A percentile compares a stretch with the other conserved stretches of the same genome.
Conservation (phyloP, 2,888 invertebrate genomes). For the Drosophila fungiperda region DNA sequence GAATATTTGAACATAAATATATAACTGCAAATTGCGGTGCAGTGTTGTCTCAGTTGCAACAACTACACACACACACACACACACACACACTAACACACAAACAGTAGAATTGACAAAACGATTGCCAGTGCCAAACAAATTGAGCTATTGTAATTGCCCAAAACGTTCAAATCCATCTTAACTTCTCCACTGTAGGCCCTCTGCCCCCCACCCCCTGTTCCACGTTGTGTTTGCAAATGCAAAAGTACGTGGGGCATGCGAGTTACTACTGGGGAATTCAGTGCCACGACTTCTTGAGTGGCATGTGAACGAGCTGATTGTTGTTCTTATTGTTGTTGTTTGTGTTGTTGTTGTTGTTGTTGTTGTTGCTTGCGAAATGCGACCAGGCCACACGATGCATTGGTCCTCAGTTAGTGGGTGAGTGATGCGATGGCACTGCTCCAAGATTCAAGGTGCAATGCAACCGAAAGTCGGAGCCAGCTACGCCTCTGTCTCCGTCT, state of each 20-base stretch:
- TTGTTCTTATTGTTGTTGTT: slow-evolving; percentile 36
- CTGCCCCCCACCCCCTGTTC: not conserved
- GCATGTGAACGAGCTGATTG: slow-evolving; percentile 72
- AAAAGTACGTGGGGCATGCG: slow-evolving; percentile 65
- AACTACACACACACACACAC: slow-evolving; percentile 13
- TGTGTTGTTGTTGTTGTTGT: slow-evolving; percentile 17
- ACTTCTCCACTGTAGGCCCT: slow-evolving; percentile 16
- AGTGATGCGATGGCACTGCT: slow-evolving; percentile 69
- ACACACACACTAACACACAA: slow-evolving; percentile 3
- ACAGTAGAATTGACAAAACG: slow-evolving; percentile 69
- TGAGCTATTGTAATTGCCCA: slow-evolving; percentile 80
- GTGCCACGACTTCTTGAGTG: slow-evolving; percentile 79
- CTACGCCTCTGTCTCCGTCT: slow-evolving; percentile 47
- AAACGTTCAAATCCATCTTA: slow-evolving; percentile 78
- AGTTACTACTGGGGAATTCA: slow-evolving; percentile 58
- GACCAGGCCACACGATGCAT: slow-evolving; percentile 64
- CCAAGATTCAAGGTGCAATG: slow-evolving; percentile 72
- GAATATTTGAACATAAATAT: slow-evolving; percentile 42
- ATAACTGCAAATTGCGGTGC: slow-evolving; percentile 39
- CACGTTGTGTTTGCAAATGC: slow-evolving; percentile 10
- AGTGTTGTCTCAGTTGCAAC: slow-evolving; percentile 5
- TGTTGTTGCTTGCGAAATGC: slow-evolving; percentile 67
- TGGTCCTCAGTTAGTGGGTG: slow-evolving; percentile 74
- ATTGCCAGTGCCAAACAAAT: slow-evolving; percentile 74
- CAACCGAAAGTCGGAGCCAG: slow-evolving; percentile 66